These are phyloP conservation scores for Melitaea athalia DNA, from an alignment of 2,888 invertebrate species.

Conservation along the genomic window DNA sequence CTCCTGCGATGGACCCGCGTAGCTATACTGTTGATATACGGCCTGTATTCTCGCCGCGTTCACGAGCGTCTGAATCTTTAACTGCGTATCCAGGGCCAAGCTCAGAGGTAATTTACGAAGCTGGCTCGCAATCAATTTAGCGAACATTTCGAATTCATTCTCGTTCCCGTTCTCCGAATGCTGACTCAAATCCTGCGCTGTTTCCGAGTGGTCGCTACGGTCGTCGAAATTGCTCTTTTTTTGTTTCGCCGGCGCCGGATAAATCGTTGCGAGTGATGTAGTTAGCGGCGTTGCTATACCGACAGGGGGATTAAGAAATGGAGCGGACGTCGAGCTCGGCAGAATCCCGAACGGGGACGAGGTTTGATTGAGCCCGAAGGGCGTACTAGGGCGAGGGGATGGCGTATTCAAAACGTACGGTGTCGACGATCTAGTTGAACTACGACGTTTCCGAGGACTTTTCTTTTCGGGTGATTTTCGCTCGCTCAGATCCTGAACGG, in stretches of 20 bases:
- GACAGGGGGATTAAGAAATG: constrained; percentile 75
- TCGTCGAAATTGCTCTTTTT: constrained; percentile 66
- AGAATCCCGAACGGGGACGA: constrained; percentile 68
- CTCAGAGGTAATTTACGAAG: constrained; percentile 72
- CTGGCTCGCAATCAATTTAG: constrained; percentile 76
- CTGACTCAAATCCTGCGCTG: constrained; percentile 75
- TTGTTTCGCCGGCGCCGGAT: constrained; percentile 72
- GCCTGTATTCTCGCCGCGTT: constrained; percentile 76
- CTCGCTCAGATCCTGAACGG: constrained; percentile 75
- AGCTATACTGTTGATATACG: constrained; percentile 77
- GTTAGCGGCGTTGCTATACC: constrained; percentile 77
- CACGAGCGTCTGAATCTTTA: constrained; percentile 75
- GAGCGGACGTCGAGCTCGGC: constrained; percentile 64
- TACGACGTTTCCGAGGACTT: constrained; percentile 73
- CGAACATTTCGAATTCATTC: constrained; percentile 79
- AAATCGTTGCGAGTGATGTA: constrained; percentile 73
- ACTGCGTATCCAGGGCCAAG: constrained; percentile 73
- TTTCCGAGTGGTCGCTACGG: constrained; percentile 62
- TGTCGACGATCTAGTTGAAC: constrained; percentile 73
- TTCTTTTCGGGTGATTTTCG: constrained; percentile 77
- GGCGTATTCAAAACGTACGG: constrained; percentile 77
- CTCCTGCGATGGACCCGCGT: constrained; percentile 76
- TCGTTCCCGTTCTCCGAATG: constrained; percentile 74
- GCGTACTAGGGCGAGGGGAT: constrained; percentile 73
- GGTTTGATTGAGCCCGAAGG: constrained; percentile 69